phyloP scores from a whole-genome alignment of 2,888 invertebrate species.

The Dyspetes luteomarginatus region DNA sequence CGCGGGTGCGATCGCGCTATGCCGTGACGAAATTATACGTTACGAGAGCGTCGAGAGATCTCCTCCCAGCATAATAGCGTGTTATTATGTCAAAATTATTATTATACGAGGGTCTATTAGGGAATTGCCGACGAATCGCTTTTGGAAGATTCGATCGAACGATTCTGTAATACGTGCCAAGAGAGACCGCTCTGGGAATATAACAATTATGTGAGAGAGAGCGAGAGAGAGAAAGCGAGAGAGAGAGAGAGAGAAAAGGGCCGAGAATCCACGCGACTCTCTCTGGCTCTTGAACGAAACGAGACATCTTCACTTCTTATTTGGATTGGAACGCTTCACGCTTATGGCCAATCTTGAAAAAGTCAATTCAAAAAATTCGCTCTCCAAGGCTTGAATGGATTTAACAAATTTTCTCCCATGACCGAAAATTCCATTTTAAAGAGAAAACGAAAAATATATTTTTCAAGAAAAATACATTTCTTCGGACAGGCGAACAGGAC shows the following conservation, averaged over 20 bases:
- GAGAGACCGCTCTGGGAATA: background rate
- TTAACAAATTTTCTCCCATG: background rate
- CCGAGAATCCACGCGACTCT: slow-evolving; percentile 31
- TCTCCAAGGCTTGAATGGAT: slow-evolving; percentile 3
- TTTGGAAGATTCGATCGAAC: slow-evolving; percentile 77
- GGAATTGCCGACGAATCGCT: slow-evolving; percentile 64
- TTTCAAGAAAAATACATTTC: slow-evolving; percentile 1
- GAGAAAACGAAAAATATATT: slow-evolving; percentile 16
- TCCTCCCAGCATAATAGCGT: slow-evolving; percentile 76
- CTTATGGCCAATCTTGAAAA: slow-evolving; percentile 19
- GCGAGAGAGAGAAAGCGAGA: background rate
- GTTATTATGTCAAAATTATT: slow-evolving; percentile 80
- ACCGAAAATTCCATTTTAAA: background rate
- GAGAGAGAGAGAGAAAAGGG: slow-evolving; percentile 30
- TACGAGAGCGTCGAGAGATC: slow-evolving; percentile 66
- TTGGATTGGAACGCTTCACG: slow-evolving; percentile 20
- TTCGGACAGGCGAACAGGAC: background rate
- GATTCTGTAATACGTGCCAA: slow-evolving; percentile 70
- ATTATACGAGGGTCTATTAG: slow-evolving; percentile 77
- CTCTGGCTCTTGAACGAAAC: background rate
- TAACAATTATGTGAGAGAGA: too few species aligned
- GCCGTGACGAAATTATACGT: slow-evolving; percentile 79
- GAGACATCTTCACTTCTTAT: slow-evolving; percentile 36
- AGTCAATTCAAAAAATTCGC: background rate
- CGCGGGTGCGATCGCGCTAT: slow-evolving; percentile 67